Evolutionary conservation across 2,888 invertebrate species (phyloP).

Genomic region (Julus scanicus): DNA sequence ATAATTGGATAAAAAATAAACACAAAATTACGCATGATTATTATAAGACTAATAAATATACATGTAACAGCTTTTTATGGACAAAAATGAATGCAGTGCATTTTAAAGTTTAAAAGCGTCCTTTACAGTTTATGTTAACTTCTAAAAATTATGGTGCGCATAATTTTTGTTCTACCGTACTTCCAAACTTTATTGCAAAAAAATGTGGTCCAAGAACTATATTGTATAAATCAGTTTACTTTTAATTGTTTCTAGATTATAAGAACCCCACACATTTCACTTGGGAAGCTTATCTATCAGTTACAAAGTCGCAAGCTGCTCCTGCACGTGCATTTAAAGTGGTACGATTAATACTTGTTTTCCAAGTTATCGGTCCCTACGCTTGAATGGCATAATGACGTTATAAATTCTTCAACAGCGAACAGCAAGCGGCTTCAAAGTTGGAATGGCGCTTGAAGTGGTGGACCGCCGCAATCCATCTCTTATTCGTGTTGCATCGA

Average conservation of each 20-base stretch:
- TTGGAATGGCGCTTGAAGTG: conserved; percentile 87
- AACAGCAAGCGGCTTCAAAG: conserved; percentile 80
- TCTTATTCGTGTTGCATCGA: conserved; percentile 85
- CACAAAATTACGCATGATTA: no score
- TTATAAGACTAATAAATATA: no score
- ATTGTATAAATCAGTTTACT: not conserved
- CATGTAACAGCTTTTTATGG: no score
- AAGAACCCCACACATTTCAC: conserved; percentile 71
- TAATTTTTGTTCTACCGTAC: no score
- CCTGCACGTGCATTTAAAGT: conserved; percentile 82
- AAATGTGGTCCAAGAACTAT: not conserved
- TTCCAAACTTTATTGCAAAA: no score
- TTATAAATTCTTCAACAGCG: conserved; percentile 69
- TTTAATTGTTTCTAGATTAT: conserved; percentile 53
- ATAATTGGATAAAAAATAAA: no score
- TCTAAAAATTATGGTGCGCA: no score
- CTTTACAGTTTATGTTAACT: no score
- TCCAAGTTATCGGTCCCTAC: not conserved
- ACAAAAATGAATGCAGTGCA: no score
- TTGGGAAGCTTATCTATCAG: conserved; percentile 85
- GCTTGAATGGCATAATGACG: not conserved
- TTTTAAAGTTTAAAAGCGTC: no score
- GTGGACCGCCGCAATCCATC: conserved; percentile 83
- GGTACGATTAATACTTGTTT: conserved; percentile 34
- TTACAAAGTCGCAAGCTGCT: conserved; percentile 79